Evolutionary conservation across 1,140 invertebrate genomes (phyloP), one percentile per base, ranked within the genome.

Genomic region (Dreissena polymorpha): DNA sequence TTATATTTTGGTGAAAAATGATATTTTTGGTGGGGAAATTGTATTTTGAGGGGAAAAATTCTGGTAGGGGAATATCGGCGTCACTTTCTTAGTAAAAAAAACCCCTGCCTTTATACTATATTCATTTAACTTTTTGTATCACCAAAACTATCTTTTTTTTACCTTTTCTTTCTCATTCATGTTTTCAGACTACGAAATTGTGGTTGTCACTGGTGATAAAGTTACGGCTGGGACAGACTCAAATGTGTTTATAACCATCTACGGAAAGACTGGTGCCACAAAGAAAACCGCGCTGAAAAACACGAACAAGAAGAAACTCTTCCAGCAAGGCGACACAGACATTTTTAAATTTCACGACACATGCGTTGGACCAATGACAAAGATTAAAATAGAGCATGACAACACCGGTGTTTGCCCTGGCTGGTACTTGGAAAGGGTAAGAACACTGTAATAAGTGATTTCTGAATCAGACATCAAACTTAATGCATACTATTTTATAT

Each of bases 341-440:
- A 85, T 88, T 0, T 93, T 93, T 71, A 88, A 84, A 57, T 67
- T 93, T 13, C 88, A 90, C 60, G 81, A 90, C 14, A 91, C 89
- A 53, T 93, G 92, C 89, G 91, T 93, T 53, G 93, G 93, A 39
- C 90, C 90, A 14, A 88, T 93, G 86, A 90, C 77, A 10, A 93
- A 93, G 86, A 83, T 93, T 1, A 83, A 89, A 64, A 89, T 93
- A 25, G 91, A 93, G 68, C 93, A 93, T 85, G 93, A 93, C 85
- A 93, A 93, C 71, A 91, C 89, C n/a, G 93, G 93, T 25, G 70
- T 91, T 18, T 89, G 79, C 2, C 83, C 93, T n/a, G 92, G 92
- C 14, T 93, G 93, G 93, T 93, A 87, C 82, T 70, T 93, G n/a
- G 93, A 93, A 70, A 90, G 91, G 86, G 91, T 92, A 75, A 86